Percentiles rank a stretch among this genome's conserved stretches.
These are phyloP conservation scores for Malthinus seriepunctatus DNA, from an alignment of 2,888 invertebrate species.

Conservation along the genomic window DNA sequence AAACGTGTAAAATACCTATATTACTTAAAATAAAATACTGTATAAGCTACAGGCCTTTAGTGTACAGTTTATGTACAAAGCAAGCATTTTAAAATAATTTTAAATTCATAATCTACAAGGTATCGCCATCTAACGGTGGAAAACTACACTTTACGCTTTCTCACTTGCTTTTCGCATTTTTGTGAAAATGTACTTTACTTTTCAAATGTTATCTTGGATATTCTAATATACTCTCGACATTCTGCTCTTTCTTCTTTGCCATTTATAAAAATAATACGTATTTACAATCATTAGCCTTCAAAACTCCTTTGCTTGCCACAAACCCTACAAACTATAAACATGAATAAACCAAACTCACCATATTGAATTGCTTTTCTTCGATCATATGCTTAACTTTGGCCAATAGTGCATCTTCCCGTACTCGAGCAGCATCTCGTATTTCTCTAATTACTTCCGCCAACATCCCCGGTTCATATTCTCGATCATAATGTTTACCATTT, in stretches of 20 bases:
- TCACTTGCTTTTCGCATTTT: no score
- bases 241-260: no score
- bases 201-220: no score
- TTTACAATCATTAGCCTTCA: no score
- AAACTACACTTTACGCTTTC: no score
- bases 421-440: conserved; percentile 71
- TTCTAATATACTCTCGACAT: no score
- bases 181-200: no score
- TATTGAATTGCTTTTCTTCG: conserved; percentile 58
- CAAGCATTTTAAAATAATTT: conserved; percentile 45
- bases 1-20: no score
- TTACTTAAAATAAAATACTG: no score
- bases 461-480: conserved; percentile 71
- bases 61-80: conserved; percentile 52
- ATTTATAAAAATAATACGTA: neutral
- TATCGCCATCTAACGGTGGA: conserved; percentile 41
- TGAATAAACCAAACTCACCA: conserved; percentile 44
- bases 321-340: no score
- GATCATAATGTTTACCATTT: conserved; percentile 46
- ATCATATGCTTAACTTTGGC: conserved; percentile 64
- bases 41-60: no score
- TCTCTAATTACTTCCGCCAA: conserved; percentile 73
- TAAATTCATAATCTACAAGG: conserved; percentile 47
- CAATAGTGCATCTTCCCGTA: conserved; percentile 73
- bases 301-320: no score